Conservation (phyloP, 2,113 vertebrate species). For the Lipotes vexillifer region DNA sequence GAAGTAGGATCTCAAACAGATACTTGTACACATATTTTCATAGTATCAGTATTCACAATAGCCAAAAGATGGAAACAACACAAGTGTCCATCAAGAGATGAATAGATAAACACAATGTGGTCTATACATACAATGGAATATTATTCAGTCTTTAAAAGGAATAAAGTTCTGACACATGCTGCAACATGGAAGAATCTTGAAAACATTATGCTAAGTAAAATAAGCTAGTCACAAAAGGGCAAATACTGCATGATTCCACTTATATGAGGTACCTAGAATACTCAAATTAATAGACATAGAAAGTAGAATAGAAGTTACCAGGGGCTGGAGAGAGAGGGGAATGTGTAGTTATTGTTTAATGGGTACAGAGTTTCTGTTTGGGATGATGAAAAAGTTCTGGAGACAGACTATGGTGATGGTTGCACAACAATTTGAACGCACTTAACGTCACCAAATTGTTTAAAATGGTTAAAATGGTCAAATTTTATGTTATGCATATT, state of each 20-base stretch:
- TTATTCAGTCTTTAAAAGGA: not conserved
- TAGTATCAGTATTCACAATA: not conserved
- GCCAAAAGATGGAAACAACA: not conserved
- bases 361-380: too few relatives aligned
- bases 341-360: not conserved
- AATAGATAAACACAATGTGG: not conserved
- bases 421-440: too few relatives aligned
- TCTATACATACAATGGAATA: not conserved
- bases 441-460: too few relatives aligned
- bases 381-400: too few relatives aligned
- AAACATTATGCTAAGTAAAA: not conserved
- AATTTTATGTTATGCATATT: too few relatives aligned
- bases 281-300: not conserved
- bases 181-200: not conserved
- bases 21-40: not conserved
- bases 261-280: not conserved
- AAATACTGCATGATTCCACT: not conserved
- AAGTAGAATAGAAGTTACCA: not conserved
- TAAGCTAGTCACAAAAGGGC: not conserved
- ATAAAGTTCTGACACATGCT: not conserved
- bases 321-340: not conserved
- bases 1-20: not conserved
- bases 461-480: too few relatives aligned
- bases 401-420: too few relatives aligned
- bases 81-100: not conserved